Evolutionary conservation across 2,888 invertebrate genomes (phyloP).

Genomic region (Chironomus tentans): DNA sequence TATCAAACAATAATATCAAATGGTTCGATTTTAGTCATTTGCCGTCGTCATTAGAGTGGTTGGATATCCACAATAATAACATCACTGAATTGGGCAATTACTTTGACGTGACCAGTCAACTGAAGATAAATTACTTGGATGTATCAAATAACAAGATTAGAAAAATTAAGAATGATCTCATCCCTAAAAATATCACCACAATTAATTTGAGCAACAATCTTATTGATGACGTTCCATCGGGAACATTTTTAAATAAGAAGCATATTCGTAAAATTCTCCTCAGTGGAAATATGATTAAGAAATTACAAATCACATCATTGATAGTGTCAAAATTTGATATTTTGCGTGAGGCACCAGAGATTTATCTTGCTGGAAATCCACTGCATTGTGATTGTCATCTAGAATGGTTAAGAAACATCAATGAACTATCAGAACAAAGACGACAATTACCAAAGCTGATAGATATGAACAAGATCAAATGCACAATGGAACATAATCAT

Average conservation of each 20-base stretch:
- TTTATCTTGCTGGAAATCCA: conserved; percentile 74
- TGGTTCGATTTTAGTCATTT: conserved; percentile 76
- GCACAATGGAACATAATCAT: conserved; percentile 59
- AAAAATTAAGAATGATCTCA: conserved; percentile 56
- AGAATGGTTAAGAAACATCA: conserved; percentile 76
- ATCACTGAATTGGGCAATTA: conserved; percentile 66
- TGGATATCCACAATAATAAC: conserved; percentile 73
- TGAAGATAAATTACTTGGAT: conserved; percentile 66
- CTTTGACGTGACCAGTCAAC: conserved; percentile 54
- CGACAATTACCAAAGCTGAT: conserved; percentile 68
- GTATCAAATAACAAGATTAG: conserved; percentile 63
- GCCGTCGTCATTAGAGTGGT: conserved; percentile 65
- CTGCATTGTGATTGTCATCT: conserved; percentile 78
- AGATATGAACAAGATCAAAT: conserved; percentile 69
- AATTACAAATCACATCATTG: conserved; percentile 62
- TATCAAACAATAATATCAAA: conserved; percentile 66
- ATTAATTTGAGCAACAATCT: conserved; percentile 65
- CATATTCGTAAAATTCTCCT: conserved; percentile 67
- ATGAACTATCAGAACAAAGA: conserved; percentile 57
- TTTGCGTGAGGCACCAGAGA: conserved; percentile 59
- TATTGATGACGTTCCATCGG: conserved; percentile 58
- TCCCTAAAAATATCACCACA: conserved; percentile 65
- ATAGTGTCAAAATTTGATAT: conserved; percentile 47
- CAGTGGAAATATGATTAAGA: conserved; percentile 62
- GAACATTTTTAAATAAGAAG: conserved; percentile 60